Evolutionary conservation across 2,888 invertebrate genomes (phyloP), one percentile per base, ranked within the genome.

Genomic region (Maniola hyperantus): DNA sequence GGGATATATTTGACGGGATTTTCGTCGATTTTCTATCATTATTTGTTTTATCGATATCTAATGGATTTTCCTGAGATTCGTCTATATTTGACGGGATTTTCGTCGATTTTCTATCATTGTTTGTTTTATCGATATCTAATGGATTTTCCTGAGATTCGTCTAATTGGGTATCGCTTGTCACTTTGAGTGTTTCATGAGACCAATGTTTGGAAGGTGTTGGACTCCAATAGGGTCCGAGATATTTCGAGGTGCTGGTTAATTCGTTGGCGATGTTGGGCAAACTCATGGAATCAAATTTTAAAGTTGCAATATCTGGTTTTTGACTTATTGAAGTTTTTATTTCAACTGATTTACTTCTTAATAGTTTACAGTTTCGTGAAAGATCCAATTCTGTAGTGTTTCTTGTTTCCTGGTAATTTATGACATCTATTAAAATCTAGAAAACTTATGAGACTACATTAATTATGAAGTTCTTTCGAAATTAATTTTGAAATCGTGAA

Each of bases 191-290:
- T 15, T 54, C 59, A 54, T 64, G 67, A 26, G 67, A 67, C 64
- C 44, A 53, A 26, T 11, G 59, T 20, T 59, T 51, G 36, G 20
- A 0, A 0, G 6, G 1, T 46, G 15, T 20, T 6, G 13, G 20
- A 8, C 7, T 57, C 51, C 6, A 44, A 64, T 42, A 33, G 1
- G 36, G 60, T 0, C 36, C 20, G 57, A 65, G 60, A 50, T 64
- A 55, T 42, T 68, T 64, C 0, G 68, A 63, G 26, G 66, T 58
- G 13, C 58, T 65, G 0, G 69, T 55, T 26, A 33, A 57, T 58
- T 42, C 33, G 36, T 55, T 66, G 36, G 18, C 11, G 10, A 68
- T 15, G 57, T 61, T 65, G 36, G 65, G 42, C 46, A 61, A 68
- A 64, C 67, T 68, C 54, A 60, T 60, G 34, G 64, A 33, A 4